Base-by-base conservation (phyloP, 2,888 invertebrate genomes). In the Steinernema carpocapsae region DNA sequence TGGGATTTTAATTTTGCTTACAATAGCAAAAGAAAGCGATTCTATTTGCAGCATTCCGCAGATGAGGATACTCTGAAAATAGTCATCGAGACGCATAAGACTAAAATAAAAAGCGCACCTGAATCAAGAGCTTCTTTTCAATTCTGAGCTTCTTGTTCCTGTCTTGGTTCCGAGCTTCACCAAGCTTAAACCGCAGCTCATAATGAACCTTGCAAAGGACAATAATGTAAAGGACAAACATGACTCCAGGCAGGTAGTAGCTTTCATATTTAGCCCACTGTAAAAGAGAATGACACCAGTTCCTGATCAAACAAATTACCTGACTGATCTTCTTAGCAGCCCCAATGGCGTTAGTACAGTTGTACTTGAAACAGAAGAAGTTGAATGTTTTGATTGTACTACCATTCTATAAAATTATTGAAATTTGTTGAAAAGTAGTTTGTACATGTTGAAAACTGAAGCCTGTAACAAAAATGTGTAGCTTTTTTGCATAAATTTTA, bases 21-120 rank as follows among this genome's bases (percentile, higher is more conserved):
- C 24, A 26, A 56, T 24, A 12, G 22, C 56, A 19, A 56, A 56
- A 6, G 56, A 3, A 17, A 56, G 6, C 24, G 56, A 22, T 24
- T 56, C 56, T 17, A 56, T 26, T 56, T 56, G 56, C 26, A 56
- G 26, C 56, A 56, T 56, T 19, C 56, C 56, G 56, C 56, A 56
- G 26, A 56, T 56, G 24, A 56, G 6, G 6, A 56, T 56, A 17
- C 56, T 56, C 56, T 56, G 26, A 26, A 56, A 19, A 12, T 10
- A 51, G n/a, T 26, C 24, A 26, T 56, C 19, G 17, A 6, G 14
- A 4, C 17, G 12, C 26, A 24, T 24, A 56, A 56, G 22, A 56
- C 26, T 26, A 19, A 22, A 6, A 26, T 24, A 7, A 2, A 12
- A 10, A 19, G 19, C 10, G n/a, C 17, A 56, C 56, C 56, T 56